A percentile compares a stretch with the other conserved stretches of the same genome.
phyloP scores from a whole-genome alignment of 2,797 vertebrate genomes.

The Cryptoprocta ferox region DNA sequence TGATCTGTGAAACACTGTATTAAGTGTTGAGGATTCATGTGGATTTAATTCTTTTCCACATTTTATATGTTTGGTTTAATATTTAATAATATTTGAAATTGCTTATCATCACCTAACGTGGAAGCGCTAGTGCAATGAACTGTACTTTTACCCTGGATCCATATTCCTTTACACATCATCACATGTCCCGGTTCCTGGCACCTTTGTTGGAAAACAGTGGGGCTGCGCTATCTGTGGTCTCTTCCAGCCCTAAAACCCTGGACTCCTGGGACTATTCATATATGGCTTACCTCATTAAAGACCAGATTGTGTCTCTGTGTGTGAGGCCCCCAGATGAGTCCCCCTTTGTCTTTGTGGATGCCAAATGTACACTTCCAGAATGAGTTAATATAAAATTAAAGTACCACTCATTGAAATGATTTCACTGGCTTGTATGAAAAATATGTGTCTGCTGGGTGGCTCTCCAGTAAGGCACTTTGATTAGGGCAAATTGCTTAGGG shows the following conservation, averaged over 20 bases:
- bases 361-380: background rate
- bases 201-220: too few species aligned
- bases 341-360: background rate
- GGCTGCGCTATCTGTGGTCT: too few species aligned
- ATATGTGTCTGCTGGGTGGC: background rate
- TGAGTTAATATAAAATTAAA: background rate
- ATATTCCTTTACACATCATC: background rate
- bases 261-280: accelerated
- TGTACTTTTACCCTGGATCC: accelerated
- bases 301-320: background rate
- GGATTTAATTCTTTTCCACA: background rate
- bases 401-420: background rate
- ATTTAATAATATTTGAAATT: background rate
- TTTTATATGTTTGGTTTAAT: background rate
- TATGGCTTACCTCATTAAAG: background rate
- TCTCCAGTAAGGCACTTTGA: background rate
- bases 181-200: too few species aligned
- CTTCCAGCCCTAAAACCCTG: background rate
- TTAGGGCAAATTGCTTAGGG: background rate
- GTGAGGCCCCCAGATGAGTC: background rate
- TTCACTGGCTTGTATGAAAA: background rate
- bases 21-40: background rate
- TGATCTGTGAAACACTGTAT: background rate
- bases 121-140: too few species aligned
- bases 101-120: background rate